phyloP scores from a whole-genome alignment of 2,888 invertebrate species.

The Eilema sororculum region DNA sequence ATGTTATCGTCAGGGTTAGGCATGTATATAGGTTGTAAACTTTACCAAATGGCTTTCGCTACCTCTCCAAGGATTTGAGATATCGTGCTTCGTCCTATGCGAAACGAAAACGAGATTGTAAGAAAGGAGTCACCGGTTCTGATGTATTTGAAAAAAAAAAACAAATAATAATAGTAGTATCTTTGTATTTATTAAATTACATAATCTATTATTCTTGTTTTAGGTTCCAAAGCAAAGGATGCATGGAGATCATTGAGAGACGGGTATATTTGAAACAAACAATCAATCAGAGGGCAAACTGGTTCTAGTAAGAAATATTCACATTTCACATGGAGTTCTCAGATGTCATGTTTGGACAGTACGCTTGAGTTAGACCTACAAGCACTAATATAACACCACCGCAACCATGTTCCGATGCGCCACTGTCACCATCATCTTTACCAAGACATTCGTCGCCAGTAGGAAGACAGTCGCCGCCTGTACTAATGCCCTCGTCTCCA shows the following conservation, averaged over 20 bases:
- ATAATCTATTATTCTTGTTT: not conserved
- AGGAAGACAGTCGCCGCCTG: not conserved
- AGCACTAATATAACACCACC: conserved; percentile 9
- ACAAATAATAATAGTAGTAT: not conserved
- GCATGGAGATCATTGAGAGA: conserved; percentile 12
- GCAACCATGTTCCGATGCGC: conserved; percentile 11
- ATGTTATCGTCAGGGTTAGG: conserved; percentile 6
- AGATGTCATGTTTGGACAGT: conserved; percentile 7
- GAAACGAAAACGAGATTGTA: conserved; percentile 7
- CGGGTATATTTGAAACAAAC: conserved; percentile 11
- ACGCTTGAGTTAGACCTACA: conserved; percentile 10
- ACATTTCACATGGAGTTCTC: conserved; percentile 7
- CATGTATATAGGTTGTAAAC: conserved; percentile 1
- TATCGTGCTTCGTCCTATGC: conserved; percentile 9
- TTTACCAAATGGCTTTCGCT: conserved; percentile 13
- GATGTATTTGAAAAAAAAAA: conserved; percentile 5
- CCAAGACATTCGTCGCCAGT: conserved; percentile 1
- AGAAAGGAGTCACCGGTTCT: conserved; percentile 9
- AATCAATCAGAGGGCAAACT: conserved; percentile 6
- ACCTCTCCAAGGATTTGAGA: conserved; percentile 13
- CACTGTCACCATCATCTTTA: conserved; percentile 8
- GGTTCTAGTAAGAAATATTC: conserved; percentile 10
- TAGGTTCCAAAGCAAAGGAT: conserved; percentile 8
- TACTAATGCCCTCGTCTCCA: conserved; percentile 5
- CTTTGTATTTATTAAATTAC: not conserved